Conservation (phyloP, 2,113 vertebrate species). For the Asarcornis scutulata region DNA sequence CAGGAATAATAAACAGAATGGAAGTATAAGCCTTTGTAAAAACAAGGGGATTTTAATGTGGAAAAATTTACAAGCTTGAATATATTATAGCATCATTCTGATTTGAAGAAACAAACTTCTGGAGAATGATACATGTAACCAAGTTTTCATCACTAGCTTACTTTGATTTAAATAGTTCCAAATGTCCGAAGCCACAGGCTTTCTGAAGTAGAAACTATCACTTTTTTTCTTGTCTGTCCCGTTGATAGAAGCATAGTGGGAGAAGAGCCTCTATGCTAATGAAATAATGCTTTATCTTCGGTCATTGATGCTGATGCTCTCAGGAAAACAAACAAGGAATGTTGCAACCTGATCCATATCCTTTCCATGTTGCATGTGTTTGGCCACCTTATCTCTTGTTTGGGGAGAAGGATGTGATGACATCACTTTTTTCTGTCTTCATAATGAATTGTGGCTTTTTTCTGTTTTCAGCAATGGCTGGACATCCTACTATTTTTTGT, state of each 20-base stretch:
- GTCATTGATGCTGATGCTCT: background rate
- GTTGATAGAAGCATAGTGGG: background rate
- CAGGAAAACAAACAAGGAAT: background rate
- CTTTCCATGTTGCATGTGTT: background rate
- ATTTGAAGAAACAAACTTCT: constrained; percentile 45
- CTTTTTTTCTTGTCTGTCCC: background rate
- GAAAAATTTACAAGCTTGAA: constrained; percentile 58
- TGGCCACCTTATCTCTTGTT: background rate
- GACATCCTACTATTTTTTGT: background rate
- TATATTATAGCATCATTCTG: constrained; percentile 39
- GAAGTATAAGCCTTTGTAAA: constrained; percentile 33
- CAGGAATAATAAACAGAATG: constrained; percentile 61
- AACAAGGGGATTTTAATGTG: constrained; percentile 34
- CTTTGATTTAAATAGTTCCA: background rate
- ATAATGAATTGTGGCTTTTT: background rate
- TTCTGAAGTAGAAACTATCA: background rate
- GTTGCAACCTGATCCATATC: background rate
- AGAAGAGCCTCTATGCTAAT: background rate
- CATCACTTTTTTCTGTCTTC: background rate
- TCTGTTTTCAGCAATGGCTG: background rate
- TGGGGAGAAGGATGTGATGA: background rate
- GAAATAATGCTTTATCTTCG: background rate
- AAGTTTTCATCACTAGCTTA: background rate
- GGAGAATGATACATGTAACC: background rate
- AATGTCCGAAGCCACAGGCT: background rate